Evolutionary conservation across 2,113 vertebrate genomes (phyloP), one percentile per base, ranked within the genome.

Genomic region (Plecturocebus donacophilus): DNA sequence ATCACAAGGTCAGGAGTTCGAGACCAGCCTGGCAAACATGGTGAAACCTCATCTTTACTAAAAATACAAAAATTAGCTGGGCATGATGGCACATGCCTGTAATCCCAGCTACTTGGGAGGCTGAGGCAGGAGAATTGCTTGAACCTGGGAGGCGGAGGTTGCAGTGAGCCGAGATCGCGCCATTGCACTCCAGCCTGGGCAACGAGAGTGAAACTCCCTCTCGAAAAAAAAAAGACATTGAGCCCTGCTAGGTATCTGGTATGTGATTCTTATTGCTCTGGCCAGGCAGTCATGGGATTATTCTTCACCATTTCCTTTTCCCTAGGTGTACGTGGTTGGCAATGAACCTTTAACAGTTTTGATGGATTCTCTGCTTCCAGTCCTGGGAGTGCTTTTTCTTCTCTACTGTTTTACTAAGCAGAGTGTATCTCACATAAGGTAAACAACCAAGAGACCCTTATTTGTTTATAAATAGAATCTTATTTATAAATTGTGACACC

Each of bases 381-480:
- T 99, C 30, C 97, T 99, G 95, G 98, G 99, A 58, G 98, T 99
- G 84, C 68, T 99, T 97, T 99, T 99, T 97, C 98, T 97, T 61
- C 98, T 99, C 94, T 99, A 99, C 98, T 99, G 99, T 98, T 99
- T 99, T 95, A 99, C 99, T 95, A 99, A 98, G 97, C 99, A 99
- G 97, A 99, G 99, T 52, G 99, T 99, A 76, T 99, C 99, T 93
- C 99, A 99, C 96, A 96, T 99, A 97, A 99, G 99, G 99, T 99
- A 98, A 98, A 98, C 45, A 17, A 25, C 19, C 21, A 23, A 40
- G 45, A 82, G 76, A 73, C 40, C 6, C 25, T 68, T 89, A 32
- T n/a, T 87, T 61, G 5, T 61, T 89, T 73, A 38, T 35, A 86
- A 87, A 35, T n/a, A 64, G 81, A 76, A 45, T 25, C 21, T 42